Percentiles rank a stretch among this genome's conserved stretches.
phyloP scores from a whole-genome alignment of 2,888 invertebrate species.

The Dimorphilus gyrociliatus region DNA sequence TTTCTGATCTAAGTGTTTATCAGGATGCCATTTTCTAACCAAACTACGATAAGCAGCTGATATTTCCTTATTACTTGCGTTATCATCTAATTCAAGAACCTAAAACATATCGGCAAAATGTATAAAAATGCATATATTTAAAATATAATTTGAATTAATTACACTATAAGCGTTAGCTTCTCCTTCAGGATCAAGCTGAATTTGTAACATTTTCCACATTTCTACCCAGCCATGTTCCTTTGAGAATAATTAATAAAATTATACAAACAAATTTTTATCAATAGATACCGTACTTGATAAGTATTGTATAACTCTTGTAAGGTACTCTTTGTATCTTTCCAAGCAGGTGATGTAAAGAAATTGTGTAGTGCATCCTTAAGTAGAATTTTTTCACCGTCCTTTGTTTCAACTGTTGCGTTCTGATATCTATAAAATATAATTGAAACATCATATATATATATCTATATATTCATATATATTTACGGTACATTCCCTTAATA shows the following conservation, averaged over 20 bases:
- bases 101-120: constrained; percentile 26
- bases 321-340: constrained; percentile 52
- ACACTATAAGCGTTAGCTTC: constrained; percentile 57
- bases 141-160: constrained; percentile 3
- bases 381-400: constrained; percentile 59
- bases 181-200: constrained; percentile 71
- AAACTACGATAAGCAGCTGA: constrained; percentile 62
- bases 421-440: no score
- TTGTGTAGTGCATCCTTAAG: constrained; percentile 70
- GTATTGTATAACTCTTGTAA: constrained; percentile 53
- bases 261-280: no score
- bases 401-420: constrained; percentile 45
- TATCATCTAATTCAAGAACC: constrained; percentile 59
- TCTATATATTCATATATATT: no score
- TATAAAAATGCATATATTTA: not conserved
- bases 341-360: constrained; percentile 56
- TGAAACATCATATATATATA: no score
- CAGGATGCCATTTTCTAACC: constrained; percentile 74
- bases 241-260: no score
- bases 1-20: constrained; percentile 61
- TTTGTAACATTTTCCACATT: constrained; percentile 68
- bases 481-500: no score
- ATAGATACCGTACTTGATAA: constrained; percentile 1
- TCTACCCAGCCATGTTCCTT: constrained; percentile 72
- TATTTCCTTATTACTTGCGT: constrained; percentile 67